A percentile compares a stretch with the other conserved stretches of the same genome.
phyloP scores from a whole-genome alignment of 1,140 invertebrate genomes.

The Drosophila albomicans region DNA sequence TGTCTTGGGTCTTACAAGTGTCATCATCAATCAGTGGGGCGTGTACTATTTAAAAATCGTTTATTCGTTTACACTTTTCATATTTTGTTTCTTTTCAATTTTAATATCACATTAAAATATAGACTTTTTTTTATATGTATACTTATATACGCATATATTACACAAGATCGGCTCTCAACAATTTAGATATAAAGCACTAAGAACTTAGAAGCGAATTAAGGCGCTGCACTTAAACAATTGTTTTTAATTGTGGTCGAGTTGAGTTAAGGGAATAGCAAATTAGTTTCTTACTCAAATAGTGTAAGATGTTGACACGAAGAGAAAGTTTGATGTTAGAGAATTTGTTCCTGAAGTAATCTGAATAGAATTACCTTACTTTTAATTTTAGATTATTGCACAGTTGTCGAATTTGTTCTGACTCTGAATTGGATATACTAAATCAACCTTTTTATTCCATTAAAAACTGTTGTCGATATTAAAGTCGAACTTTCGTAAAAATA shows the following conservation, averaged over 20 bases:
- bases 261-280: too few relatives aligned
- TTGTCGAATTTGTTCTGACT: too few relatives aligned
- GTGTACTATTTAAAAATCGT: constrained; percentile 69
- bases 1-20: constrained; percentile 41
- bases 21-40: constrained; percentile 53
- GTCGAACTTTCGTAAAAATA: neutral
- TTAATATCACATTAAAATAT: constrained; percentile 80
- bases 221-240: constrained; percentile 18
- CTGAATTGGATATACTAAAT: too few relatives aligned
- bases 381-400: too few relatives aligned
- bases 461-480: neutral
- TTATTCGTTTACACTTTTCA: constrained; percentile 68
- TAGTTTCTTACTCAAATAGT: too few relatives aligned
- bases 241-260: constrained; percentile 6
- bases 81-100: constrained; percentile 54
- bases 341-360: too few relatives aligned
- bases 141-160: constrained; percentile 63
- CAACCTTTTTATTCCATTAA: too few relatives aligned
- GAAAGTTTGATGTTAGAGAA: too few relatives aligned
- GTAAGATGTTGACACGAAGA: too few relatives aligned
- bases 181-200: constrained; percentile 59
- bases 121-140: constrained; percentile 58
- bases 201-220: constrained; percentile 41
- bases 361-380: too few relatives aligned
- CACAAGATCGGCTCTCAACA: constrained; percentile 64